Evolutionary conservation across 2,113 vertebrate genomes (phyloP).

Genomic region (Strix aluco): DNA sequence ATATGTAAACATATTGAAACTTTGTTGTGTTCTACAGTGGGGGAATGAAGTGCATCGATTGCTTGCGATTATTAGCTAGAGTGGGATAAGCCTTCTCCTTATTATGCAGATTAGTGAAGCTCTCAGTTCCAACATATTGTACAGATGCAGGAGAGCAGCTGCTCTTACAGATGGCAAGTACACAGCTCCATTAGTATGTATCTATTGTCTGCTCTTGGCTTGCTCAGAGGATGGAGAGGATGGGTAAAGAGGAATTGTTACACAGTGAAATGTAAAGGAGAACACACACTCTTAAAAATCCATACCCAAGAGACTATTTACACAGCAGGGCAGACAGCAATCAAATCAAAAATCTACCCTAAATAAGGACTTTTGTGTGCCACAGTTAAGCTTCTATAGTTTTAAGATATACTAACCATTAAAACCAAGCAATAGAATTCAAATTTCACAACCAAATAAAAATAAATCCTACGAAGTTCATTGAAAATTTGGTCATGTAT

Average conservation of each 20-base stretch:
- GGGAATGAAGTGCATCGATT: conserved; percentile 99
- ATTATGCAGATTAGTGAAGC: conserved; percentile 99
- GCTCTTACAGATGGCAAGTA: conserved; percentile 99
- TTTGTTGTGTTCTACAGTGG: conserved; percentile 81
- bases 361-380: conserved; percentile 79
- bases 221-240: conserved; percentile 86
- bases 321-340: conserved; percentile 75
- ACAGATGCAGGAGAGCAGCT: conserved; percentile 99
- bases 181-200: conserved; percentile 99
- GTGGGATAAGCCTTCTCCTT: conserved; percentile 99
- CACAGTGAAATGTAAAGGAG: conserved; percentile 79
- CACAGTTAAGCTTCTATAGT: conserved; percentile 74
- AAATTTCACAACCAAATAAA: conserved; percentile 63
- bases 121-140: conserved; percentile 98
- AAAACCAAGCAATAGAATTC: conserved; percentile 69
- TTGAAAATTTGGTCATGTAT: conserved; percentile 46
- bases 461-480: conserved; percentile 46
- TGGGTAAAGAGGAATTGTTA: conserved; percentile 89
- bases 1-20: conserved; percentile 82
- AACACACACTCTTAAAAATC: conserved; percentile 66
- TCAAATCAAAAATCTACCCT: conserved; percentile 79
- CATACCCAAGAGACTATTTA: conserved; percentile 79
- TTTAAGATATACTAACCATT: conserved; percentile 71
- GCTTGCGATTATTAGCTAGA: conserved; percentile 98
- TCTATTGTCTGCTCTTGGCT: conserved; percentile 99